A percentile compares a stretch with the other conserved stretches of the same genome.
Conservation (phyloP, 2,797 vertebrate species). For the Gallinago nigripennis region DNA sequence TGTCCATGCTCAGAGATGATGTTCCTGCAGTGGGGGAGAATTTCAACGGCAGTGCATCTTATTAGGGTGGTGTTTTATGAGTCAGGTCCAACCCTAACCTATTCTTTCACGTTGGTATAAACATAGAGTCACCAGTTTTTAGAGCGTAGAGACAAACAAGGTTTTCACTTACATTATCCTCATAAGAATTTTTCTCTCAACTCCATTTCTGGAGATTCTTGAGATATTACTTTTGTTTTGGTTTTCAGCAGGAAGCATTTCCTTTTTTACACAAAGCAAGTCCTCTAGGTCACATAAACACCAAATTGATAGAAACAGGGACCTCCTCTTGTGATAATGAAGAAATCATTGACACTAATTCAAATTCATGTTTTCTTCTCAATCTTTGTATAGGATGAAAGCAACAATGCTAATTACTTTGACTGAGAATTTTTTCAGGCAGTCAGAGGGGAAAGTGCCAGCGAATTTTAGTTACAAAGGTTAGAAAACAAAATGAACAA, state of each 20-base stretch:
- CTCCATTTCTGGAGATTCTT: not conserved
- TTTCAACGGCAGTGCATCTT: not conserved
- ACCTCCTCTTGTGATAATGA: not conserved
- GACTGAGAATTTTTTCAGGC: not conserved
- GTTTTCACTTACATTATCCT: not conserved
- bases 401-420: slow-evolving; percentile 14
- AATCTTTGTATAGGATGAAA: slow-evolving; percentile 5
- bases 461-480: not conserved
- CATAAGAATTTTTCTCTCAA: not conserved
- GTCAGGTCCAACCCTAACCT: not conserved
- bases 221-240: not conserved
- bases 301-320: not conserved
- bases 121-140: not conserved
- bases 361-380: slow-evolving; percentile 17
- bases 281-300: slow-evolving; percentile 13
- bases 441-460: not conserved
- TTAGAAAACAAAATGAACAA: slow-evolving; percentile 17
- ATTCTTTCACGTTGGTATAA: not conserved
- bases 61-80: not conserved
- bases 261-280: not conserved
- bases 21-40: not conserved
- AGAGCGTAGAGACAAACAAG: not conserved
- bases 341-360: not conserved
- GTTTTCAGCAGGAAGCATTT: not conserved
- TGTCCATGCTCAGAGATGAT: not conserved